Evolutionary conservation across 2,797 vertebrate species (phyloP).

Genomic region (Pangasius mekongensis): DNA sequence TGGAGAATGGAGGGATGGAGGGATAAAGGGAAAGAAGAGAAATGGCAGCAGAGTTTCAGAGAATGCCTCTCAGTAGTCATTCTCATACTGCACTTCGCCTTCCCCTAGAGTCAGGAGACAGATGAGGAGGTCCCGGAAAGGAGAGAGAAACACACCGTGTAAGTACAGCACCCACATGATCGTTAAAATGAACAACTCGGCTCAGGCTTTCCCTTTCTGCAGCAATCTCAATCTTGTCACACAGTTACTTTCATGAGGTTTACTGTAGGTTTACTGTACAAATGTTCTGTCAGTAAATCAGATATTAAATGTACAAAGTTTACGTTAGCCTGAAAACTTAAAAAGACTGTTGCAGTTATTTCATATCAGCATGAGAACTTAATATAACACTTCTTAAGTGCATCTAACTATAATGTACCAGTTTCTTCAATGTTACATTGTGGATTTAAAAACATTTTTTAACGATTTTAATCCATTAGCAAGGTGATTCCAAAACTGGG

Average conservation of each 20-base stretch:
- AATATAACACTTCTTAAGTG: neutral
- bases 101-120: slow-evolving; percentile 58
- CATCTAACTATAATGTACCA: no score
- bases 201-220: slow-evolving; percentile 2
- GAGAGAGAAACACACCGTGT: slow-evolving; percentile 57
- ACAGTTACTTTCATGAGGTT: neutral
- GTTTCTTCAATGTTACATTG: neutral
- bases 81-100: slow-evolving; percentile 82
- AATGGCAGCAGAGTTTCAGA: slow-evolving; percentile 58
- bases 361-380: neutral
- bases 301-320: neutral
- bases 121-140: slow-evolving; percentile 54
- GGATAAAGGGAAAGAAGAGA: slow-evolving; percentile 55
- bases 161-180: slow-evolving; percentile 43
- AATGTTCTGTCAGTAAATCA: neutral
- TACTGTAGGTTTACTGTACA: neutral
- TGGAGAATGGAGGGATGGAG: slow-evolving; percentile 14
- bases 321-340: neutral
- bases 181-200: neutral
- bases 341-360: neutral
- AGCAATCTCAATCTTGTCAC: neutral
- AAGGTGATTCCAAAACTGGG: neutral
- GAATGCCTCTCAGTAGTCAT: slow-evolving; percentile 81
- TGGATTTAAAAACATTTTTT: neutral
- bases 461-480: neutral